Evolutionary conservation across 2,888 invertebrate genomes (phyloP).

Genomic region (Flexamia atlantica): DNA sequence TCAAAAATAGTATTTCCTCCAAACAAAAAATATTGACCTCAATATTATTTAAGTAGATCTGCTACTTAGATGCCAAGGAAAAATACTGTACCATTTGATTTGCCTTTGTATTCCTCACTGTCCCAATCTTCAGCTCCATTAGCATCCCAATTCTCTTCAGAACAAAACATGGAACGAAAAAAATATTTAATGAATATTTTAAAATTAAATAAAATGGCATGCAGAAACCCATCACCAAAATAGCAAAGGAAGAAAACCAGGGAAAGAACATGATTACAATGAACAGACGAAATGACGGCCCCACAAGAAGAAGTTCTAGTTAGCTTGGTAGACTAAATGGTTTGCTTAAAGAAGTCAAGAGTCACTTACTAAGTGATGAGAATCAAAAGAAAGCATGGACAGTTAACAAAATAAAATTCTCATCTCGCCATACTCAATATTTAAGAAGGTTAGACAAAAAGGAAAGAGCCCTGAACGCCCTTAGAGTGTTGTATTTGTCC

Average conservation of each 20-base stretch:
- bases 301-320: too few relatives aligned
- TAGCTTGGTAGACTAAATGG: too few relatives aligned
- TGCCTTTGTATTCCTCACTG: slow-evolving; percentile 50
- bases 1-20: too few relatives aligned
- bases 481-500: too few relatives aligned
- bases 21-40: too few relatives aligned
- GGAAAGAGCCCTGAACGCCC: too few relatives aligned
- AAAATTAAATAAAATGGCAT: slow-evolving; percentile 7
- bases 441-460: too few relatives aligned
- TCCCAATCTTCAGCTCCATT: slow-evolving; percentile 62
- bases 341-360: too few relatives aligned
- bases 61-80: slow-evolving; percentile 2
- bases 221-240: slow-evolving; percentile 46
- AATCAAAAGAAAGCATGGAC: too few relatives aligned
- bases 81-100: slow-evolving; percentile 54
- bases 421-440: too few relatives aligned
- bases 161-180: slow-evolving; percentile 57
- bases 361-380: too few relatives aligned
- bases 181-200: slow-evolving; percentile 3
- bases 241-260: slow-evolving; percentile 7
- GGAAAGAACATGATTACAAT: slow-evolving; percentile 22
- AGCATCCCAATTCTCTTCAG: slow-evolving; percentile 61
- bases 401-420: too few relatives aligned
- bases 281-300: background rate
- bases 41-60: background rate